A percentile compares a stretch with the other conserved stretches of the same genome.
phyloP scores from a whole-genome alignment of 2,888 invertebrate species.

The Andrena chrysosceles region DNA sequence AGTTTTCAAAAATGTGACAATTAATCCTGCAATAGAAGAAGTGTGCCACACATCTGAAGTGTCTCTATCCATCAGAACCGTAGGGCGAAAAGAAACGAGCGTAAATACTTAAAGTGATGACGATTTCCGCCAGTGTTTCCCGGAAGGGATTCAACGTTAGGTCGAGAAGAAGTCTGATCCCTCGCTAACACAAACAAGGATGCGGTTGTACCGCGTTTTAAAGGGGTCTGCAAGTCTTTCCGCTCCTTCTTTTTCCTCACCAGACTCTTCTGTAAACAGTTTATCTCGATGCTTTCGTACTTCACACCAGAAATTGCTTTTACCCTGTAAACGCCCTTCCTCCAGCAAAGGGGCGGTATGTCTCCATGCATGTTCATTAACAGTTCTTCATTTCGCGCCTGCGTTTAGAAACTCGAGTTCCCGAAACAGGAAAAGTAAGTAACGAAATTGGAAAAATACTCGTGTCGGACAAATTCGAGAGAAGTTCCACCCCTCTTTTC shows the following conservation, averaged over 20 bases:
- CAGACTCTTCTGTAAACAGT: constrained; percentile 53
- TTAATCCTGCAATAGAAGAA: constrained; percentile 14
- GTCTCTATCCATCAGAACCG: constrained; percentile 6
- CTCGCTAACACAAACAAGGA: constrained; percentile 67
- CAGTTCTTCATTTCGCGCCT: background rate
- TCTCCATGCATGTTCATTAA: constrained; percentile 16
- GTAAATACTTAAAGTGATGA: constrained; percentile 64
- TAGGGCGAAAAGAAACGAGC: constrained; percentile 8
- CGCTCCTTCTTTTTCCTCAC: constrained; percentile 40
- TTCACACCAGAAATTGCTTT: constrained; percentile 59
- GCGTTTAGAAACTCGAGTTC: background rate
- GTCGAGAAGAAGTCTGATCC: constrained; percentile 53
- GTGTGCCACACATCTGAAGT: constrained; percentile 5
- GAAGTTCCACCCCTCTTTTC: background rate
- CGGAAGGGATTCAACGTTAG: constrained; percentile 62
- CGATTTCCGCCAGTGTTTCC: constrained; percentile 59
- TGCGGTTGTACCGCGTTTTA: constrained; percentile 62
- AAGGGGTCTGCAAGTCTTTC: constrained; percentile 59
- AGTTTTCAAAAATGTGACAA: constrained; percentile 1
- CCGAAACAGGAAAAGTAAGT: background rate
- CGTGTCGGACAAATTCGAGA: no score
- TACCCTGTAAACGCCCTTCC: constrained; percentile 5
- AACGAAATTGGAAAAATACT: no score
- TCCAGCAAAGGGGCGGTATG: background rate
- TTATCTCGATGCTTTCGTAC: constrained; percentile 64